Evolutionary conservation across 2,113 vertebrate species (phyloP), one percentile per base, ranked within the genome.

Genomic region (Sinocyclocheilus anophthalmus): DNA sequence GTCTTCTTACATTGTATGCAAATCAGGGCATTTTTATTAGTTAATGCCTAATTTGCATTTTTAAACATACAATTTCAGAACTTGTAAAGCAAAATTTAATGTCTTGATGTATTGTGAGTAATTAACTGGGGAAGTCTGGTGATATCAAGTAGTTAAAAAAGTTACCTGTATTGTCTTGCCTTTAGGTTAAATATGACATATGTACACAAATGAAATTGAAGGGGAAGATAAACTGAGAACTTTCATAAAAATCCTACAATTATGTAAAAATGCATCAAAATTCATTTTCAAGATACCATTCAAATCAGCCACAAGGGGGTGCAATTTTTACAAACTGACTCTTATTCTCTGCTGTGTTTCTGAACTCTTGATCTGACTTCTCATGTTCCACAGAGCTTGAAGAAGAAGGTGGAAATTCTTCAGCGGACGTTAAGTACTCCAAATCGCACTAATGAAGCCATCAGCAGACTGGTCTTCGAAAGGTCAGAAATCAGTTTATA

Each of bases 401-500:
- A 97, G 90, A 99, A 98, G 91, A 99, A 97, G 89, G 95, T 99
- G 84, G 95, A 92, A 70, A 95, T 99, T 85, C 92, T 99, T 24
- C 98, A 99, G 93, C 97, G 96, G 90, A 97, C 96, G n/a, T 93
- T 99, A 89, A 98, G 95, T 90, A 94, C 97, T 6, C 97, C 98
- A 0, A 95, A 95, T 0, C 94, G 93, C 80, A 94, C 96, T 37
- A 98, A 95, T 3, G 97, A 99, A 90, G 94, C 96, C 0, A 93
- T 99, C 84, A 97, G 95, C 83, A 95, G 98, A 2, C 94, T 99
- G 0, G 90, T 99, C 75, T 96, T 97, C 73, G 97, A 99, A 92
- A 99, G 98, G 98, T 99, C 8, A 12, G 76, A 33, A 77, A 55
- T 50, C 1, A 26, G 22, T 16, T 72, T 76, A 12, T 48, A 24